Evolutionary conservation across 2,888 invertebrate species (phyloP).

Genomic region (Adelphocoris suturalis): DNA sequence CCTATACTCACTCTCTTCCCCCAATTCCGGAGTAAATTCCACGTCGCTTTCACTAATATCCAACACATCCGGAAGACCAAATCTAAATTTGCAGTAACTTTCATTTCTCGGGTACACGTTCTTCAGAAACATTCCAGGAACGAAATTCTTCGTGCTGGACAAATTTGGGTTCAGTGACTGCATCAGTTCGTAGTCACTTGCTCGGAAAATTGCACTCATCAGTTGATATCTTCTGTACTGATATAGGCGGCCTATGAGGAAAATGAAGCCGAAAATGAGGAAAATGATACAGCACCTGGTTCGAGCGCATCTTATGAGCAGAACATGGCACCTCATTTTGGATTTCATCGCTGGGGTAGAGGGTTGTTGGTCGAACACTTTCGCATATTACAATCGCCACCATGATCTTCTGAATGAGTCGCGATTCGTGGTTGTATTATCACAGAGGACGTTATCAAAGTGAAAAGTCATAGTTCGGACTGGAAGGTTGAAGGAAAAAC

Average conservation of each 20-base stretch:
- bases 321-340: slow-evolving; percentile 56
- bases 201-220: slow-evolving; percentile 71
- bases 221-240: slow-evolving; percentile 69
- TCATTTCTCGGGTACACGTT: slow-evolving; percentile 78
- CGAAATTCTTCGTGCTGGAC: slow-evolving; percentile 70
- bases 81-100: slow-evolving; percentile 83
- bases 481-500: neutral
- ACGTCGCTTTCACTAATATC: slow-evolving; percentile 80
- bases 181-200: slow-evolving; percentile 63
- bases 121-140: slow-evolving; percentile 77
- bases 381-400: neutral
- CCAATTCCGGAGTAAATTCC: slow-evolving; percentile 82
- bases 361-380: neutral
- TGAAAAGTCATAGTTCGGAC: neutral
- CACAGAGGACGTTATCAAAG: neutral
- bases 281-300: slow-evolving; percentile 73
- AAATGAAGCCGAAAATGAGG: slow-evolving; percentile 72
- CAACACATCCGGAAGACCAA: slow-evolving; percentile 82
- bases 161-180: slow-evolving; percentile 53
- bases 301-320: slow-evolving; percentile 73
- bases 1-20: slow-evolving; percentile 82
- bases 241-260: slow-evolving; percentile 73
- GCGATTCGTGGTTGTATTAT: neutral
- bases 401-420: neutral
- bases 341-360: slow-evolving; percentile 10